These are phyloP conservation scores for Epiblema foenella DNA, from an alignment of 2,888 invertebrate genomes.

Conservation along the genomic window DNA sequence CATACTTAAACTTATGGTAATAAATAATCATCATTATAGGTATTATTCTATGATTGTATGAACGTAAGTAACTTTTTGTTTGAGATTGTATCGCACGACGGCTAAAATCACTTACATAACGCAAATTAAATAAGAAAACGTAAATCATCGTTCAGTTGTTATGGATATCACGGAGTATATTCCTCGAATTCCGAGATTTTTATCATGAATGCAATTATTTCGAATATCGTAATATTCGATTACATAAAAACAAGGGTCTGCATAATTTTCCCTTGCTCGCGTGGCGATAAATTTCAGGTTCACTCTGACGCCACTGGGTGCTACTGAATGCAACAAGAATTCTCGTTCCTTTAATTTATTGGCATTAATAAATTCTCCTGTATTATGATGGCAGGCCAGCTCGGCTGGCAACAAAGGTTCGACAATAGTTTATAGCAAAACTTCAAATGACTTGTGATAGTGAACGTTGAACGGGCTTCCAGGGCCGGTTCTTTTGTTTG, in stretches of 20 bases:
- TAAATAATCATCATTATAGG: too few species aligned
- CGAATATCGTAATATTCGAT: constrained; percentile 45
- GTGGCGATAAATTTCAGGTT: constrained; percentile 41
- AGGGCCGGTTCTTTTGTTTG: constrained; percentile 49
- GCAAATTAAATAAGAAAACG: constrained; percentile 31
- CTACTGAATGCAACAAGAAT: constrained; percentile 42
- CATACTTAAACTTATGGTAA: too few species aligned
- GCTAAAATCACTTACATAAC: constrained; percentile 23
- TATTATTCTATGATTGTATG: neutral
- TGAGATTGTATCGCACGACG: neutral
- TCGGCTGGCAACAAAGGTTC: constrained; percentile 29
- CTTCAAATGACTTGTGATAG: constrained; percentile 19
- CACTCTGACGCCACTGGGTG: constrained; percentile 39
- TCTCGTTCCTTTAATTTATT: constrained; percentile 39
- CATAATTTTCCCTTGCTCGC: constrained; percentile 45
- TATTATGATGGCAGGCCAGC: constrained; percentile 30
- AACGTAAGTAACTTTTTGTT: neutral
- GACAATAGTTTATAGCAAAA: constrained; percentile 22
- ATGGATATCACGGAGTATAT: constrained; percentile 42
- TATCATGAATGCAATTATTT: constrained; percentile 47
- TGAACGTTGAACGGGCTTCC: constrained; percentile 33
- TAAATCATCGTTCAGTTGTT: constrained; percentile 32
- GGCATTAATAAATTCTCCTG: constrained; percentile 40
- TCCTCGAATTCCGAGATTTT: constrained; percentile 46
- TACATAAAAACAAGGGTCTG: constrained; percentile 45